Evolutionary conservation across 1,140 invertebrate species (phyloP), one percentile per base, ranked within the genome.

Genomic region (Cydia amplana): DNA sequence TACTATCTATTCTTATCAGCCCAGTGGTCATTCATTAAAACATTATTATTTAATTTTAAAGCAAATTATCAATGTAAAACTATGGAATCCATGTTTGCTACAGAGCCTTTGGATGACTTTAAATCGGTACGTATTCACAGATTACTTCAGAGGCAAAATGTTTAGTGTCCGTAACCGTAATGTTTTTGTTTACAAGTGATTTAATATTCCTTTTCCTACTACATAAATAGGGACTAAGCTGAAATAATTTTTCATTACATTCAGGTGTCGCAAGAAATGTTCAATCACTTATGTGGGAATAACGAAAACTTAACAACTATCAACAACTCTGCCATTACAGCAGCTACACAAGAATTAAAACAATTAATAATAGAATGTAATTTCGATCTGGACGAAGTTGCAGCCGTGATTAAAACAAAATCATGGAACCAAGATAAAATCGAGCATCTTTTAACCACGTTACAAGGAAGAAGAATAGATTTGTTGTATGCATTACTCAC

Each of bases 401-500:
- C 65, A 25, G 43, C 79, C 49, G 51, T 65, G 32, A 72, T 90
- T 32, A 5, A 51, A 20, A 64, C 63, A 5, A 85, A 82, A 72
- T 75, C 75, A 32, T 82, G 80, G 65, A 72, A 81, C n/a, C 32
- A 78, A 67, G 80, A 87, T 40, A 86, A 83, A 82, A 49, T 83
- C 14, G 55, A 79, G 23, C 75, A 73, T 43, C 77, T 91, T 32
- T 40, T 78, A 70, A 73, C 77, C 43, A 32, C 73, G 20, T 72
- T 90, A 49, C 77, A 85, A 75, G 75, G 77, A 64, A 81, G 77
- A 60, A 85, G 85, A 77, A 80, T 79, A 10, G 80, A 89, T 74
- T 80, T 91, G 43, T 77, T 88, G 20, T 77, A 84, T 76, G 77
- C 80, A 72, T 82, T 83, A 73, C 73, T 91, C 60, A 78, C 86